phyloP scores from a whole-genome alignment of 2,888 invertebrate genomes.

The Pterostichus madidus region DNA sequence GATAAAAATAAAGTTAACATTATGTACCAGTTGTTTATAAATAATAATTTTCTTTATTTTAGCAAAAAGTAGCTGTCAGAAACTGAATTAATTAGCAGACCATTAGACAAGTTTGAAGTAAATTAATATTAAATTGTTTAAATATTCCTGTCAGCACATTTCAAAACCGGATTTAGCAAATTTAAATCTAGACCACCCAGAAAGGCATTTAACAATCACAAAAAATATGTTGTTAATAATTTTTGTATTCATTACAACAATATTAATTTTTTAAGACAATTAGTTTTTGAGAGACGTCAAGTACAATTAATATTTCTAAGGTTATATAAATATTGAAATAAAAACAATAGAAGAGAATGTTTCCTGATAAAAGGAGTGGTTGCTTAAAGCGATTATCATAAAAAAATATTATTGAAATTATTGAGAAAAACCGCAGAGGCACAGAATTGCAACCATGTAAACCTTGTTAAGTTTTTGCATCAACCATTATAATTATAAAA shows the following conservation, averaged over 20 bases:
- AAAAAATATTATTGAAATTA: conserved; percentile 16
- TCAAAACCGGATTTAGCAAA: not conserved
- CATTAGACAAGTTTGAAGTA: not conserved
- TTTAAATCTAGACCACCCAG: conserved; percentile 5
- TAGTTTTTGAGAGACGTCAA: conserved; percentile 38
- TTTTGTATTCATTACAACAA: not conserved
- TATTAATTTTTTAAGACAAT: conserved; percentile 13
- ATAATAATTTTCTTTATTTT: too few relatives aligned
- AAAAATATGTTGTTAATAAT: not conserved
- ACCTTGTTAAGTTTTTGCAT: not conserved
- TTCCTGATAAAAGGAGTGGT: conserved; percentile 28
- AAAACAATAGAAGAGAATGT: conserved; percentile 41
- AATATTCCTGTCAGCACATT: not conserved
- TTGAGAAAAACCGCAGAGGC: conserved; percentile 1
- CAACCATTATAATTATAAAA: conserved; percentile 6
- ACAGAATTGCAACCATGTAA: not conserved
- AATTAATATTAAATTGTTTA: conserved; percentile 10
- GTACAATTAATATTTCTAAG: conserved; percentile 25
- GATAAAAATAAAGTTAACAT: too few relatives aligned
- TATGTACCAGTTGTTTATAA: too few relatives aligned
- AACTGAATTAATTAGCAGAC: too few relatives aligned
- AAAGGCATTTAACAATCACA: not conserved
- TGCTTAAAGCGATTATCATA: conserved; percentile 23
- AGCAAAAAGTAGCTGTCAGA: too few relatives aligned
- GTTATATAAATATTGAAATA: conserved; percentile 21